phyloP scores from a whole-genome alignment of 2,797 vertebrate genomes.

The Dryobates pubescens region DNA sequence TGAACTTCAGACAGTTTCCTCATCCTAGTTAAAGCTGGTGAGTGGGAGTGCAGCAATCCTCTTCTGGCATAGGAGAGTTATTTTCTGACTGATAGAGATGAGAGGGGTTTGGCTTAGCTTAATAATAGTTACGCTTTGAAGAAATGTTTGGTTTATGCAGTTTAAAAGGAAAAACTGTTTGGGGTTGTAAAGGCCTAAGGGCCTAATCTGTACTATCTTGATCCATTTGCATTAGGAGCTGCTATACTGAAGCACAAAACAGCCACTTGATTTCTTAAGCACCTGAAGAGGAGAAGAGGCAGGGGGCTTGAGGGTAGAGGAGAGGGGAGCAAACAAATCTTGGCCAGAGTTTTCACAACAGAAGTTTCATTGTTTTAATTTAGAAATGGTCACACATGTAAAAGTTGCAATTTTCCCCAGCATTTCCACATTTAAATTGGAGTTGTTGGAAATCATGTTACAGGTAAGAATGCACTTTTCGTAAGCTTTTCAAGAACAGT shows the following conservation, averaged over 20 bases:
- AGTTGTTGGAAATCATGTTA: neutral
- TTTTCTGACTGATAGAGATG: neutral
- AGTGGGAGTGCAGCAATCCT: neutral
- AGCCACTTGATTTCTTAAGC: conserved; percentile 70
- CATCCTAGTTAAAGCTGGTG: neutral
- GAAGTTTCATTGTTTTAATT: conserved; percentile 53
- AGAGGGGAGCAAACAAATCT: conserved; percentile 18
- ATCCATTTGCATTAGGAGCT: conserved; percentile 3
- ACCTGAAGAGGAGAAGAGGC: conserved; percentile 32
- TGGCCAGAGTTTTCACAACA: conserved; percentile 1
- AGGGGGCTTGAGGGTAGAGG: neutral
- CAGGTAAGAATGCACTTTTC: neutral
- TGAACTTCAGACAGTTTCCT: conserved; percentile 44
- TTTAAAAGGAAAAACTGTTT: conserved; percentile 17
- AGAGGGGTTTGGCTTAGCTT: neutral
- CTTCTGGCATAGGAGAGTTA: neutral
- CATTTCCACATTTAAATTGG: neutral
- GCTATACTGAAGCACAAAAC: neutral
- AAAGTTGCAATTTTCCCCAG: neutral
- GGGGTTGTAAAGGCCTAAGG: conserved; percentile 20
- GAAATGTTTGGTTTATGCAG: conserved; percentile 34
- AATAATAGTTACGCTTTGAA: conserved; percentile 4
- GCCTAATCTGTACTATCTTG: conserved; percentile 5
- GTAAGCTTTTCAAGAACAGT: neutral
- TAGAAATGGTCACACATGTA: neutral